A percentile compares a stretch with the other conserved stretches of the same genome.
These are phyloP conservation scores for Gymnorhina tibicen DNA, from an alignment of 2,113 vertebrate species.

Conservation along the genomic window DNA sequence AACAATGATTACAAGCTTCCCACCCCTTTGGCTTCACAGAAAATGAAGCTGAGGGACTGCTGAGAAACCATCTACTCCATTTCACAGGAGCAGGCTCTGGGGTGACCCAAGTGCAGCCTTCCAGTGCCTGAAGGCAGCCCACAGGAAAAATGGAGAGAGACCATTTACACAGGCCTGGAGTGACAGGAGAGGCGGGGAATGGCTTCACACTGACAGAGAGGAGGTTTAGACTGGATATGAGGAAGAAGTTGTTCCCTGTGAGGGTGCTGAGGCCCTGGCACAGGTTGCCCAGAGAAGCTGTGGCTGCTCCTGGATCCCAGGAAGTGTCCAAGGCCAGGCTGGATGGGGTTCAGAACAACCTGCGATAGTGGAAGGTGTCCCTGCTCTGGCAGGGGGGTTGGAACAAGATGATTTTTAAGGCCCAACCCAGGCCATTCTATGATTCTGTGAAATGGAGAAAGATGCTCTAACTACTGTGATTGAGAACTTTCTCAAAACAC, in stretches of 20 bases:
- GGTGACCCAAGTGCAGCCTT: background rate
- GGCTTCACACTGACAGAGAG: background rate
- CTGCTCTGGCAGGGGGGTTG: background rate
- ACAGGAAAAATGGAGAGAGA: background rate
- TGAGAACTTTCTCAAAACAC: background rate
- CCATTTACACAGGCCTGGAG: background rate
- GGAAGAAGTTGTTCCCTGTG: background rate
- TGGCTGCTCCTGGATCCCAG: background rate
- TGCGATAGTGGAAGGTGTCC: background rate
- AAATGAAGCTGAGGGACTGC: background rate
- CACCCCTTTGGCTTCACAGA: background rate
- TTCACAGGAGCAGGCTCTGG: background rate
- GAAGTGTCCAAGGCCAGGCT: accelerated
- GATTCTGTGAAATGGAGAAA: background rate
- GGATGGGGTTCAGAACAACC: background rate
- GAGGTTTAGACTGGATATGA: accelerated
- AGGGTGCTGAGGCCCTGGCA: background rate
- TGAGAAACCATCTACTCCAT: background rate
- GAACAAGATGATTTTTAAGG: background rate
- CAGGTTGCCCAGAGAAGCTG: background rate
- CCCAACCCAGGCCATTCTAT: background rate
- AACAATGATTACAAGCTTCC: background rate
- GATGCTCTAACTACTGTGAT: background rate
- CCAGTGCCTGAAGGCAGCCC: background rate
- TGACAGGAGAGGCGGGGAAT: background rate